Evolutionary conservation across 1,140 invertebrate species (phyloP).

Genomic region (Lanistes nyassanus): DNA sequence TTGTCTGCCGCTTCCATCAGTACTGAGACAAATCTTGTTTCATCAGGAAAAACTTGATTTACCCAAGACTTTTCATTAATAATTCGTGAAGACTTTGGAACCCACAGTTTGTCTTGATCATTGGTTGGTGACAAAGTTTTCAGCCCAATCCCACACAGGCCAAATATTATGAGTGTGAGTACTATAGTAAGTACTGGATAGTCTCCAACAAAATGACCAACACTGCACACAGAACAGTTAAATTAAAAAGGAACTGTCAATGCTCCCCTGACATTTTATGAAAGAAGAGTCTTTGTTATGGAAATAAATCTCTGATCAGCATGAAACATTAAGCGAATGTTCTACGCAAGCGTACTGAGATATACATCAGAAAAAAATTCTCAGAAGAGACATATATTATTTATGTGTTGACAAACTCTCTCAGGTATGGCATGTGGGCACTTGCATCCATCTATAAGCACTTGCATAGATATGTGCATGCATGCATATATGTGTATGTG

Average conservation of each 20-base stretch:
- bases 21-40: conserved; percentile 39
- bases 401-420: too few species aligned
- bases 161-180: conserved; percentile 37
- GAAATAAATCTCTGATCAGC: too few species aligned
- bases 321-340: too few species aligned
- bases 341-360: too few species aligned
- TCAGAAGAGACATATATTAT: too few species aligned
- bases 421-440: too few species aligned
- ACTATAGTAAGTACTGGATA: conserved; percentile 45
- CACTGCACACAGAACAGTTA: conserved; percentile 29
- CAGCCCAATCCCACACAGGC: conserved; percentile 48
- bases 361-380: too few species aligned
- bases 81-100: conserved; percentile 39
- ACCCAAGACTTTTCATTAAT: conserved; percentile 48
- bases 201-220: conserved; percentile 45
- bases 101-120: conserved; percentile 47
- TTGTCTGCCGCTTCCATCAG: conserved; percentile 28
- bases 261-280: neutral
- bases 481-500: neutral
- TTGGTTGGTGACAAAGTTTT: conserved; percentile 41
- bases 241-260: neutral
- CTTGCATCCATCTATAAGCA: too few species aligned
- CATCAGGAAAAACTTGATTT: conserved; percentile 40
- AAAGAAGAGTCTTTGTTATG: neutral
- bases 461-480: neutral